phyloP scores from a whole-genome alignment of 2,113 vertebrate genomes.

The Motacilla tschutschensis region DNA sequence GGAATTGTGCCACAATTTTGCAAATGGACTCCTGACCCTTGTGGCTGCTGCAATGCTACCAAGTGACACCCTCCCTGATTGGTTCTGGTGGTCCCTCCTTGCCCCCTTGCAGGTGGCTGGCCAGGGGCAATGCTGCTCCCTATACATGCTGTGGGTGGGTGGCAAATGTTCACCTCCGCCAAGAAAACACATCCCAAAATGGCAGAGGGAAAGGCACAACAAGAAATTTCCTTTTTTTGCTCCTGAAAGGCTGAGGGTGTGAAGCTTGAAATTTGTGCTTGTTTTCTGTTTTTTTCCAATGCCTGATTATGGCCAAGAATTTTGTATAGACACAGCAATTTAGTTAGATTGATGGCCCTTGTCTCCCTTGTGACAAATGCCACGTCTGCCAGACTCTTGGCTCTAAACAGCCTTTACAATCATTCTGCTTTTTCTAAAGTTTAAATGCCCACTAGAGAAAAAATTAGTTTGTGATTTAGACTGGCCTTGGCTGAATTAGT shows the following conservation, averaged over 20 bases:
- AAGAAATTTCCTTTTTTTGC: neutral
- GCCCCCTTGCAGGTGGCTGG: neutral
- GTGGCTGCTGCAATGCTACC: neutral
- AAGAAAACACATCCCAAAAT: neutral
- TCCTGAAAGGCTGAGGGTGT: neutral
- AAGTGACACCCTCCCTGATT: fast-evolving
- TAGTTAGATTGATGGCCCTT: constrained; percentile 49
- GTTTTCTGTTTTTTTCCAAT: constrained; percentile 46
- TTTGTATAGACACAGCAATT: constrained; percentile 46
- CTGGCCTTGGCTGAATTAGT: constrained; percentile 34
- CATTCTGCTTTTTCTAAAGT: constrained; percentile 27
- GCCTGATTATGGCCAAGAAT: constrained; percentile 55
- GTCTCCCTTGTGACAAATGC: constrained; percentile 51
- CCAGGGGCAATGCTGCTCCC: neutral
- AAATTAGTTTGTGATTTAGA: constrained; percentile 47
- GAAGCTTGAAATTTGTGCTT: constrained; percentile 17
- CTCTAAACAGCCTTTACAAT: constrained; percentile 35
- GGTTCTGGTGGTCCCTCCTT: neutral
- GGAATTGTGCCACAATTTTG: neutral
- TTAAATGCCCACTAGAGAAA: constrained; percentile 43
- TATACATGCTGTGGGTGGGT: fast-evolving
- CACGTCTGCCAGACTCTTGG: constrained; percentile 41
- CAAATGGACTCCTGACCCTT: neutral
- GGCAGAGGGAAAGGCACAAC: neutral
- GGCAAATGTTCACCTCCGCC: neutral